Base-by-base conservation (phyloP, 30 jellyfish, hydroid and myxozoan genomes). In the Pseudorhiza aurosa region DNA sequence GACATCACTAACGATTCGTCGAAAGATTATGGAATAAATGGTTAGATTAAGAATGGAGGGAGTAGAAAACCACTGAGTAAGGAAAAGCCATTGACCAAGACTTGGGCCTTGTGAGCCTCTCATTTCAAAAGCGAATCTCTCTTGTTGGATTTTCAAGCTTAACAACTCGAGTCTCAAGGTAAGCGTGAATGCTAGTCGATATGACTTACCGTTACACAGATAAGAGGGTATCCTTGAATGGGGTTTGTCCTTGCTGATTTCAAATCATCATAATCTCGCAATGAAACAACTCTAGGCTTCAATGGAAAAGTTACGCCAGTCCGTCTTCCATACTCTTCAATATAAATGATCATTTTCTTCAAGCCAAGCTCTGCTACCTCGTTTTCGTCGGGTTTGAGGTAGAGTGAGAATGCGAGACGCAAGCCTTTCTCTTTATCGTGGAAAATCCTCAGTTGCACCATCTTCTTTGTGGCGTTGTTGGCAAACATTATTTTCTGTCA, bases 281-380 rank as follows among this genome's bases (percentile, higher is more conserved):
- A 75, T 1, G 99, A 93, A 17, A 83, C 96, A 42, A 93, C 99
- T 40, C 45, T 58, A 42, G 99, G 99, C 11, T 85, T 81, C 87
- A 85, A 47, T 4, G 99, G 99, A 85, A 93, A 93, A 19, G 97
- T 85, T n/a, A 93, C 99, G 0, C 91, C 95, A 27, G 91, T 71
- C 58, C 96, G 51, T 19, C 93, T 31, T 24, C 95, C 90, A 30
- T 58, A 71, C 65, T 93, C 97, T 85, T 93, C 97, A 70, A 93
- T 93, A 83, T 55, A 93, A 29, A 93, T 67, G 25, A 93, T 92
- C 36, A 96, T 87, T 42, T 76, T 86, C 65, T 72, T 77, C 53
- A 43, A 68, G 31, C 97, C 96, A 2, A 92, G 73, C 51, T 64
- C 72, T 4, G 91, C 95, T 14, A 75, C 72, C 26, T 84, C 53